Conservation (phyloP, 1,140 invertebrate species). For the Diabrotica virgifera region DNA sequence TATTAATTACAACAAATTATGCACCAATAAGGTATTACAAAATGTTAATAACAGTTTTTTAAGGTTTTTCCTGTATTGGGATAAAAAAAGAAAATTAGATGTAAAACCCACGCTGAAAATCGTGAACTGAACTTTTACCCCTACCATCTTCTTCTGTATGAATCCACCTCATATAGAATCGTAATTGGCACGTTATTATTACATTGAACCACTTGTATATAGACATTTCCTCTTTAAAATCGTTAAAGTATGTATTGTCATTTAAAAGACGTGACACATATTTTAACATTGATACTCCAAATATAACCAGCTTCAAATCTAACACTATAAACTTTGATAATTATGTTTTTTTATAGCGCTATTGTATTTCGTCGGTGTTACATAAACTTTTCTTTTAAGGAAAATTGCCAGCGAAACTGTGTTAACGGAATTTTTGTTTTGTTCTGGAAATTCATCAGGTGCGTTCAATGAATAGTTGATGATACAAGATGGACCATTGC, state of each 20-base stretch:
- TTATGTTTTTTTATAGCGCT: neutral
- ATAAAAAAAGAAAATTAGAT: too few relatives aligned
- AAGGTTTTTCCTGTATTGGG: too few relatives aligned
- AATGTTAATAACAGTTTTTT: too few relatives aligned
- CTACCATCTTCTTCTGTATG: neutral
- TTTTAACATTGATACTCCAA: neutral
- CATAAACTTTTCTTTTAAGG: neutral
- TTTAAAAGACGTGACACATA: neutral
- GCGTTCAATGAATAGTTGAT: neutral
- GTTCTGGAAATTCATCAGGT: neutral
- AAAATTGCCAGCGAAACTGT: neutral
- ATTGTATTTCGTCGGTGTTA: neutral
- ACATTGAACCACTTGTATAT: neutral
- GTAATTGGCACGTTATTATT: slow-evolving; percentile 2
- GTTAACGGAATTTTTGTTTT: neutral
- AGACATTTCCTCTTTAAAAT: neutral
- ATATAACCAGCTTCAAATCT: neutral
- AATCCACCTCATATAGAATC: neutral
- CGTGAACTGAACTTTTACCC: neutral
- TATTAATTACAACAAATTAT: too few relatives aligned
- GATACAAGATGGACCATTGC: slow-evolving; percentile 22
- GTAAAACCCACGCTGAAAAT: too few relatives aligned
- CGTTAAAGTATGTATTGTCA: neutral
- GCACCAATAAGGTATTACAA: too few relatives aligned
- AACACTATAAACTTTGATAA: neutral